Conservation (phyloP, 2,888 invertebrate species). For the Nephrotoma flavescens region DNA sequence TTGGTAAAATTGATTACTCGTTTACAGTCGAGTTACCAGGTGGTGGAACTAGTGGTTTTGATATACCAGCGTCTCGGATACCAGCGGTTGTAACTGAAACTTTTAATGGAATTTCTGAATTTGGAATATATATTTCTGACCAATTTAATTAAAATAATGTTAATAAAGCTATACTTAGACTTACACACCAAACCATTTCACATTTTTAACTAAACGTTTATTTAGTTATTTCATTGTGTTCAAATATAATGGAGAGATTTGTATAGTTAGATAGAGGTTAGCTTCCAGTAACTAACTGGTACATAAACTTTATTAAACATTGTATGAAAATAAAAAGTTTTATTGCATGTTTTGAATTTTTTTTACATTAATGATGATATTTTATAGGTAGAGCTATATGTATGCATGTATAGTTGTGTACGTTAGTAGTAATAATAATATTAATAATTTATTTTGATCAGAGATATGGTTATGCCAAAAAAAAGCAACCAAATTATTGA, state of each 20-base stretch:
- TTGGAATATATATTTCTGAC: not conserved
- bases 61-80: not conserved
- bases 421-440: not conserved
- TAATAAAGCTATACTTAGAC: not conserved
- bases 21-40: conserved; percentile 52
- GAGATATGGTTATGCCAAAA: not conserved
- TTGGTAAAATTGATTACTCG: conserved; percentile 38
- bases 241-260: not conserved
- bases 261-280: not conserved
- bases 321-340: not conserved
- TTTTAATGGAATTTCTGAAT: not conserved
- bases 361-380: not conserved
- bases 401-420: not conserved
- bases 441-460: not conserved
- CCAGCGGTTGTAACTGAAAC: not conserved
- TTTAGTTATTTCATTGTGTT: not conserved
- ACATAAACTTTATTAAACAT: not conserved
- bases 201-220: not conserved
- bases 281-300: not conserved
- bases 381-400: not conserved
- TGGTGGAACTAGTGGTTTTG: conserved; percentile 13
- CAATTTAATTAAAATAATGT: not conserved
- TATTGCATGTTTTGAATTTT: not conserved
- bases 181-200: not conserved
- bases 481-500: not conserved